Evolutionary conservation across 2,888 invertebrate genomes (phyloP).

Genomic region (Apantesis nais): DNA sequence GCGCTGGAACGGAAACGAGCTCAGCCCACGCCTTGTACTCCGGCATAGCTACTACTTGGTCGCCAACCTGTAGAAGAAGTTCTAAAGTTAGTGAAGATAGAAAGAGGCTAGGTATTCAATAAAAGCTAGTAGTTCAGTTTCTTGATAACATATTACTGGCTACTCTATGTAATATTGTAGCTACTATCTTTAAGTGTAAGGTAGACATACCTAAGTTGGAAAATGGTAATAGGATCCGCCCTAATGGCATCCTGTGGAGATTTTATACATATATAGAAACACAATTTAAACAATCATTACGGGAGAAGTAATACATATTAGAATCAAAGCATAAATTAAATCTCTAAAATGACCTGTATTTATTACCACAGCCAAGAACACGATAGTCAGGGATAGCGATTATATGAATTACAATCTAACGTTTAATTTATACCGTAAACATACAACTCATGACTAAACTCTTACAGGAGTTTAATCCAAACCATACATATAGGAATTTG

Average conservation of each 20-base stretch:
- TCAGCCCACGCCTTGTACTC: slow-evolving; percentile 96
- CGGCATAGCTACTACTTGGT: slow-evolving; percentile 93
- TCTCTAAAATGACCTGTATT: no score
- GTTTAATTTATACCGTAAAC: background rate
- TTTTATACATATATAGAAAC: background rate
- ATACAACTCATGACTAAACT: background rate
- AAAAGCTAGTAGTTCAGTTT: background rate
- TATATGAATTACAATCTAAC: background rate
- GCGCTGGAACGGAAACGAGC: slow-evolving; percentile 91
- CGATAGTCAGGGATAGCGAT: no score
- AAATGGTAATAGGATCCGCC: background rate
- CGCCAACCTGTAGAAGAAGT: slow-evolving; percentile 87
- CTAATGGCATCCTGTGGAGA: background rate
- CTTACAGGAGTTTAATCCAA: background rate
- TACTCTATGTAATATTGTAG: background rate
- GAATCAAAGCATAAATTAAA: no score
- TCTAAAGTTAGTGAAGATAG: background rate
- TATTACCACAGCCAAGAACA: no score
- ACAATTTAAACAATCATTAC: background rate
- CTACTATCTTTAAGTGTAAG: background rate
- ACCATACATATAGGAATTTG: background rate
- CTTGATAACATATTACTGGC: background rate
- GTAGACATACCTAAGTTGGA: background rate
- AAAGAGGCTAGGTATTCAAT: background rate
- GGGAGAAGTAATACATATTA: background rate